Evolutionary conservation across 1,140 invertebrate genomes (phyloP).

Genomic region (Drosophila ficusphila): DNA sequence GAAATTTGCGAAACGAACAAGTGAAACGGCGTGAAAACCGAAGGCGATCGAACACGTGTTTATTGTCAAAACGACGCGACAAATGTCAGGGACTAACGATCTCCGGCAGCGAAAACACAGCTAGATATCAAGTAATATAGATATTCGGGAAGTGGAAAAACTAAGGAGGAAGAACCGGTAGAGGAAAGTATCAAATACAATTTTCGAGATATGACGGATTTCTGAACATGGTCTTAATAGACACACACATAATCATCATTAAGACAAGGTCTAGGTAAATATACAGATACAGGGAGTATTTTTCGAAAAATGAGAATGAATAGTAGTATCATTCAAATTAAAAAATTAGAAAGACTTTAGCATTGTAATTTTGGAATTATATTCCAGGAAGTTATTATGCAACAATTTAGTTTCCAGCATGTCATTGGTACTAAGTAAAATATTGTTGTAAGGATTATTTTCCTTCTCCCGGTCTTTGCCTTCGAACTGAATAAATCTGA

Average conservation of each 20-base stretch:
- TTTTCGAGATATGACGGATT: neutral
- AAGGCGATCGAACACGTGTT: slow-evolving; percentile 47
- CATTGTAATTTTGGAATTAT: no score
- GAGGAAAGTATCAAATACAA: neutral
- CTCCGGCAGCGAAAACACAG: slow-evolving; percentile 5
- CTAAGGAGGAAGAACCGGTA: neutral
- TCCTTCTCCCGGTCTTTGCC: neutral
- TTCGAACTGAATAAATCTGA: neutral
- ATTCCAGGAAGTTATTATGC: no score
- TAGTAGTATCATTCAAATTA: no score
- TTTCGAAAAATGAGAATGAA: no score
- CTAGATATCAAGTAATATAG: neutral
- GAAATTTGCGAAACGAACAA: slow-evolving; percentile 50
- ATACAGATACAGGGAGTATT: no score
- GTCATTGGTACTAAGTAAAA: no score
- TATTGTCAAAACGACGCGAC: slow-evolving; percentile 49
- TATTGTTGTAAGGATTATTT: neutral
- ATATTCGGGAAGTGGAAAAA: neutral
- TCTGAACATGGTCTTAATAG: neutral
- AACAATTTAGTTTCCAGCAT: no score
- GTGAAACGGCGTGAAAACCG: slow-evolving; percentile 57
- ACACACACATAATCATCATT: slow-evolving; percentile 21
- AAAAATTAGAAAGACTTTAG: neutral
- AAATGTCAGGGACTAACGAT: slow-evolving; percentile 53
- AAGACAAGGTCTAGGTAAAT: neutral